These are phyloP conservation scores for Psilopogon haemacephalus DNA, from an alignment of 2,113 vertebrate species.

Conservation along the genomic window DNA sequence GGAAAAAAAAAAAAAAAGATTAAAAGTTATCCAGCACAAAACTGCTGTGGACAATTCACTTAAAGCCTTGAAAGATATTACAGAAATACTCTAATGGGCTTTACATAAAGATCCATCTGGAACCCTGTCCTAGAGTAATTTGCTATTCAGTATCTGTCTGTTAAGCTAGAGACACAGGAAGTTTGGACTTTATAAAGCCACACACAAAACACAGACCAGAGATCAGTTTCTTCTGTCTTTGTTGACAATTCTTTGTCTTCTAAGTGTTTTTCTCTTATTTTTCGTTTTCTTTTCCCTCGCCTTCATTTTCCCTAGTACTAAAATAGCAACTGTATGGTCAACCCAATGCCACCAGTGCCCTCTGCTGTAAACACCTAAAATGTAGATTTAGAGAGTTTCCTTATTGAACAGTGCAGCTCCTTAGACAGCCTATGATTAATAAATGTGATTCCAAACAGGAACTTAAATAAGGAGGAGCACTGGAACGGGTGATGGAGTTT, in stretches of 20 bases:
- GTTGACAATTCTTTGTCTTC: not conserved
- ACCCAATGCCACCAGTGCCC: conserved; percentile 35
- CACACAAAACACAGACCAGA: not conserved
- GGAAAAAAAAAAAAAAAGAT: not conserved
- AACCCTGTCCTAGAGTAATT: not conserved
- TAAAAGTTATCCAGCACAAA: not conserved
- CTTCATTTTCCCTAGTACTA: not conserved
- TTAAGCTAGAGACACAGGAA: not conserved
- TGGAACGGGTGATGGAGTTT: too few relatives aligned
- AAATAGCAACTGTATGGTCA: conserved; percentile 1
- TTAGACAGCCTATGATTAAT: not conserved
- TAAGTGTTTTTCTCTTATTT: not conserved
- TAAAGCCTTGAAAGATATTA: not conserved
- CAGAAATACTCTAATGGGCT: conserved; percentile 21
- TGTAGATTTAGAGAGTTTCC: not conserved
- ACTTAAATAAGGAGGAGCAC: not conserved
- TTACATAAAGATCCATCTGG: conserved; percentile 17
- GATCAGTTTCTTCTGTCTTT: not conserved
- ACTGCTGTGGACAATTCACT: not conserved
- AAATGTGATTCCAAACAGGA: not conserved
- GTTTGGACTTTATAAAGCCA: not conserved
- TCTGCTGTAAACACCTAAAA: conserved; percentile 50
- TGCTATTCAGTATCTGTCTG: not conserved
- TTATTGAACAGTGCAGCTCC: not conserved
- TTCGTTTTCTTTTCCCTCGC: not conserved